Percentiles rank a stretch among this genome's conserved stretches.
Conservation (phyloP, 37 sponge, comb jelly and placozoan species). For the Tethya wilhelma region DNA sequence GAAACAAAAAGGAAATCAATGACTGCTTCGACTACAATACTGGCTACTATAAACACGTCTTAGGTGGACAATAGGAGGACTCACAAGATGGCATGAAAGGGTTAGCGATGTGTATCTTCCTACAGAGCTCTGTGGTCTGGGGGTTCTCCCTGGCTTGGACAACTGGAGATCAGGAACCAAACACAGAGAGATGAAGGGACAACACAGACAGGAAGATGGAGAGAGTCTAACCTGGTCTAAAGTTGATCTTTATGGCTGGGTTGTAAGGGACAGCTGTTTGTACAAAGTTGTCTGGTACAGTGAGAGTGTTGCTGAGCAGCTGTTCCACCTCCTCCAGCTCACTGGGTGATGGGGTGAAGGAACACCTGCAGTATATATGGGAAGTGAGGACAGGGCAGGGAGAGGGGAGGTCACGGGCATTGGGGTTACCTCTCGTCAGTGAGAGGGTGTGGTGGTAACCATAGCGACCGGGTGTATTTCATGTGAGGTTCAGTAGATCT, state of each 20-base stretch:
- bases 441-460: constrained; percentile 35
- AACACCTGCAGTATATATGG: not conserved
- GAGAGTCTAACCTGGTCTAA: constrained; percentile 5
- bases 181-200: not conserved
- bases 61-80: not conserved
- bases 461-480: constrained; percentile 23
- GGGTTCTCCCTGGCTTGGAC: constrained; percentile 52
- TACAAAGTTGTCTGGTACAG: constrained; percentile 64
- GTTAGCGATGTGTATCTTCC: constrained; percentile 70
- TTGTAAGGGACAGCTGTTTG: constrained; percentile 30
- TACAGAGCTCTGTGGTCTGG: constrained; percentile 78
- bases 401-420: not conserved
- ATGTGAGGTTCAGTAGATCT: constrained; percentile 59
- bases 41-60: not conserved
- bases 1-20: too few relatives aligned
- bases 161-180: not conserved
- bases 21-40: too few relatives aligned
- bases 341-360: constrained; percentile 22
- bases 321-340: constrained; percentile 42
- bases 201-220: not conserved
- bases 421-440: constrained; percentile 12
- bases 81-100: constrained; percentile 31
- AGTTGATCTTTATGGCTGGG: not conserved
- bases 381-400: not conserved
- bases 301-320: constrained; percentile 41